Conservation (phyloP, 2,113 vertebrate genomes). For the Galbula dea region DNA sequence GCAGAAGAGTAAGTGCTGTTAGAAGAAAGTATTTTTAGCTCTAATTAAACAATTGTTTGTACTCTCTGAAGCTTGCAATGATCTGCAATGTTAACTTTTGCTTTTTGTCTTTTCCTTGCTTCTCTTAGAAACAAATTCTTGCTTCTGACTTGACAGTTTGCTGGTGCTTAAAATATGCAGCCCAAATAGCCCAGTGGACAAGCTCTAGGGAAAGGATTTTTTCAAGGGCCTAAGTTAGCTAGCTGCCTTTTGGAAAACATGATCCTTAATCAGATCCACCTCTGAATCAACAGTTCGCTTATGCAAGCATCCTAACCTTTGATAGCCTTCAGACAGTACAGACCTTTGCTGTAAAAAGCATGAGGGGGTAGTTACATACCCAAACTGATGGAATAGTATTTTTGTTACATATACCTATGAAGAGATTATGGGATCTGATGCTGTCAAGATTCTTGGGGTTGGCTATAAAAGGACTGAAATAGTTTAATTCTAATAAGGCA, state of each 20-base stretch:
- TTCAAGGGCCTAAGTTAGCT: background rate
- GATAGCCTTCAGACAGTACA: background rate
- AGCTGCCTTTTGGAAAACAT: background rate
- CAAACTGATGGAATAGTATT: background rate
- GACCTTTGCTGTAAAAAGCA: background rate
- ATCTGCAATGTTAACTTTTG: background rate
- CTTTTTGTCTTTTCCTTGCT: background rate
- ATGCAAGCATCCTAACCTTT: background rate
- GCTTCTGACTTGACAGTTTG: background rate
- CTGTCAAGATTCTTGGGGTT: background rate
- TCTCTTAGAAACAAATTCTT: background rate
- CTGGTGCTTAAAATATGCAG: background rate
- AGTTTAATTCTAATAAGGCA: background rate
- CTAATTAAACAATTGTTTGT: background rate
- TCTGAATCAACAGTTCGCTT: background rate
- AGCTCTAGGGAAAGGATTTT: background rate
- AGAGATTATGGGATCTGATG: background rate
- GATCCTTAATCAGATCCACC: background rate
- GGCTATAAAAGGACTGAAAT: background rate
- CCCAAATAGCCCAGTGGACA: background rate
- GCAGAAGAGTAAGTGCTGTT: background rate
- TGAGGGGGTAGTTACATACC: background rate
- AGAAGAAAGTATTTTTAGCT: constrained; percentile 18
- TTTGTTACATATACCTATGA: background rate
- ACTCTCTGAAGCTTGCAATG: background rate